Base-by-base conservation (phyloP, 2,888 invertebrate genomes). In the Ashinkailepas kermadecensis region DNA sequence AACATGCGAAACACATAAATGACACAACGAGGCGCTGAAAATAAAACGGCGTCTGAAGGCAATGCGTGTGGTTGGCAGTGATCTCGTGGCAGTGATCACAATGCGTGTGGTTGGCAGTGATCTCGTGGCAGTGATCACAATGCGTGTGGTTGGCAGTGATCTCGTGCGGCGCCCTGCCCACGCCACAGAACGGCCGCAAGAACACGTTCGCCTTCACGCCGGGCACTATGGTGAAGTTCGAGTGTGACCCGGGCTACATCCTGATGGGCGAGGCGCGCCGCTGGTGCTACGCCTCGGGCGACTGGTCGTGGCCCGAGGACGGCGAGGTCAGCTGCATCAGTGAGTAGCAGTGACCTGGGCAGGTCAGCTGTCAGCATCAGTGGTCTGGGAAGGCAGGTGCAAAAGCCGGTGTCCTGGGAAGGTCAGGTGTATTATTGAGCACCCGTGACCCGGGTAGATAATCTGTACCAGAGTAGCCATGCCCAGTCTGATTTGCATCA, bases 321-420 rank as follows among this genome's bases (percentile, higher is more conserved):
- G 95, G 95, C 82, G 95, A 93, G 87, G 95, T 96, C 0, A 93
- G 95, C 88, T 96, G 96, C 87, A 90, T 96, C 87, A 94, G 96
- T 96, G 89, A 95, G 95, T 94, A 87, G 82, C 78, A 21, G 59
- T 59, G 59, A 59, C 59, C 1, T 59, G 59, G 7, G 39, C 39
- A 39, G 7, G 59, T 59, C 59, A 59, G 15, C 59, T 59, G 59
- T 59, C 12, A 59, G 59, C 15, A 59, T 13, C 59, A 15, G 59
- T 59, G 39, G 39, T 39, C 39, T 39, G 39, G 1, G 39, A 39
- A 4, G 39, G 39, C 4, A 39, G 39, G 39, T 39, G 39, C 39
- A 39, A 39, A 39, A 3, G 39, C 39, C 39, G 39, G 39, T 39
- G 39, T 39, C 39, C 39, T 39, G 39, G 39, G 39, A 39, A 39